phyloP scores from a whole-genome alignment of 2,113 vertebrate species.

The Lycaon pictus region DNA sequence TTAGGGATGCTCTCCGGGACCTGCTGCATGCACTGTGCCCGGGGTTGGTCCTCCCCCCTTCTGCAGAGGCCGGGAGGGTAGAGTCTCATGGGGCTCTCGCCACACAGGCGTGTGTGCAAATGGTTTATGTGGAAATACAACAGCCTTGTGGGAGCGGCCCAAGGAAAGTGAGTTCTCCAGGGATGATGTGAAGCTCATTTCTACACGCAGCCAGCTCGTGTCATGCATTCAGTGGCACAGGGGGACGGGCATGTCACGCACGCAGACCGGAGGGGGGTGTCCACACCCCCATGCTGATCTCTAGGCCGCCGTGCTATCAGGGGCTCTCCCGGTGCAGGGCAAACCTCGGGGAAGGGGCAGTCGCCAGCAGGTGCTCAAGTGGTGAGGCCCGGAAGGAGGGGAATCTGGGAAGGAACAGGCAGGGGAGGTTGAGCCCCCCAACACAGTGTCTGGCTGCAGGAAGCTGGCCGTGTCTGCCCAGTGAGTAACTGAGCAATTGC shows the following conservation, averaged over 20 bases:
- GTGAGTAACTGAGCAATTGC: neutral
- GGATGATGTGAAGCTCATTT: fast-evolving
- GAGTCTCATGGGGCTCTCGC: fast-evolving
- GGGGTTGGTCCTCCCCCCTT: fast-evolving
- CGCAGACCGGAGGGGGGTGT: fast-evolving
- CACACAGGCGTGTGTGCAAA: no score
- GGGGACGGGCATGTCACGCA: fast-evolving
- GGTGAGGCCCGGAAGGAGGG: fast-evolving
- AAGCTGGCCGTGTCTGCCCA: neutral
- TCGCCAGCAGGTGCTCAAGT: fast-evolving
- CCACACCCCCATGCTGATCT: neutral
- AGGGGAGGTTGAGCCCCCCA: neutral
- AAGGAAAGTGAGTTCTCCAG: neutral
- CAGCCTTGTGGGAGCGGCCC: neutral
- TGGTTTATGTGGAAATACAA: neutral
- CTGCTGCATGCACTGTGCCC: neutral
- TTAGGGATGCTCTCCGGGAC: fast-evolving
- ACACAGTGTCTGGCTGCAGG: neutral
- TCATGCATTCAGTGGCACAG: neutral
- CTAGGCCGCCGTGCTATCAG: neutral
- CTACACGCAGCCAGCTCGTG: fast-evolving
- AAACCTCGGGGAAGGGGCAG: fast-evolving
- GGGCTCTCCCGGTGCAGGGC: neutral
- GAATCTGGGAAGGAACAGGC: neutral
- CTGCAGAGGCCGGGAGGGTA: neutral